Evolutionary conservation across 1,140 invertebrate species (phyloP).

Genomic region (Anastrepha obliqua): DNA sequence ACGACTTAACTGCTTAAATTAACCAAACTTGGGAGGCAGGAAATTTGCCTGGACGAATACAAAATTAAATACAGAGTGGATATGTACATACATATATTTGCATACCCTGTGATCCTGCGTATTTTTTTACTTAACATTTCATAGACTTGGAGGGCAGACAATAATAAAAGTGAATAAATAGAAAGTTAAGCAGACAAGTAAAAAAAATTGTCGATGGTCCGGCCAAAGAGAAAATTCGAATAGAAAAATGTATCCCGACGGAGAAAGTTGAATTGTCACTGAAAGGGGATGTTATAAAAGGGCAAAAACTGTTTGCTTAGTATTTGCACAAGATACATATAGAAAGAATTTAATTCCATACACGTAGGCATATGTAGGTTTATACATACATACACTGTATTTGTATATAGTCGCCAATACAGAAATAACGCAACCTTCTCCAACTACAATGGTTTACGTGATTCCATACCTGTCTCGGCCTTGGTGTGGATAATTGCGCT

Average conservation of each 20-base stretch:
- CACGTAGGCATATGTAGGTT: neutral
- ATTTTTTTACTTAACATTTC: neutral
- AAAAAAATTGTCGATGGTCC: neutral
- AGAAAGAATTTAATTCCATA: too few species aligned
- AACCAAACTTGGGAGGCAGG: too few species aligned
- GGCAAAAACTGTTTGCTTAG: neutral
- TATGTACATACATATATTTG: neutral
- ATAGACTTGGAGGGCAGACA: constrained; percentile 21
- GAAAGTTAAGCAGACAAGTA: constrained; percentile 4
- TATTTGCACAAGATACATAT: neutral
- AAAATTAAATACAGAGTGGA: neutral
- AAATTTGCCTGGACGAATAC: too few species aligned
- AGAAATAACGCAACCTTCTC: neutral
- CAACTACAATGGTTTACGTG: neutral
- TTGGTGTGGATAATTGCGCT: neutral
- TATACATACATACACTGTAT: neutral
- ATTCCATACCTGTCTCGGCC: neutral
- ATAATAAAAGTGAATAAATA: neutral
- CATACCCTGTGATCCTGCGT: constrained; percentile 1
- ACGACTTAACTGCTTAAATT: too few species aligned
- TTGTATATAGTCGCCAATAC: constrained; percentile 16
- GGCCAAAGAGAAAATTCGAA: neutral
- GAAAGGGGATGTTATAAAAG: neutral
- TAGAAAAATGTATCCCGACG: neutral
- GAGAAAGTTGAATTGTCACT: constrained; percentile 1